Evolutionary conservation across 2,888 invertebrate species (phyloP), one percentile per base, ranked within the genome.

Genomic region (Mantis religiosa): DNA sequence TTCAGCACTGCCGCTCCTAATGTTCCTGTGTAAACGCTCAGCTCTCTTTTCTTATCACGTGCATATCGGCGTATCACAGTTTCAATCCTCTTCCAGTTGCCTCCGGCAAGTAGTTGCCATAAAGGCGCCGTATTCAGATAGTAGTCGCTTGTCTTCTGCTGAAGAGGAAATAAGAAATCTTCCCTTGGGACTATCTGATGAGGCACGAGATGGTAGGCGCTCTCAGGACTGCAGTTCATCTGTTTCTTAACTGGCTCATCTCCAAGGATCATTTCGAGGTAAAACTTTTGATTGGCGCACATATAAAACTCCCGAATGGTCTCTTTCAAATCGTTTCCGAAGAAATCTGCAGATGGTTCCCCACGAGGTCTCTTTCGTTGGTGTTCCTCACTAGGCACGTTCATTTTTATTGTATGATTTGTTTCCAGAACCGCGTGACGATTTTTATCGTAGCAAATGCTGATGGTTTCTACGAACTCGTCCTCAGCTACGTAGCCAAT

Each of bases 41-140:
- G 91, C 82, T 92, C 92, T 0, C 91, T 89, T 4, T 91, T 86
- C 25, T 90, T 90, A 0, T 82, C 83, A 2, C 91, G 91, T 0
- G 94, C 94, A 90, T 94, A 94, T 25, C 92, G 91, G 88, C 95
- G 93, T 12, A 94, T 92, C 89, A 92, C 92, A 6, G 91, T 91
- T 92, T 96, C 95, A 27, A 95, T 91, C 1, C 91, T 91, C 83
- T 93, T 92, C 95, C 96, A 96, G 90, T 95, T 95, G 25, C 94
- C 94, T 0, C 92, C 94, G 91, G 96, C 96, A 91, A 95, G 95
- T 3, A 92, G 93, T 91, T 95, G 95, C 96, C 96, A 96, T 91
- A 96, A 96, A 1, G 96, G 96, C 1, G 95, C 95, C 1, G 94
- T 94, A 91, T 96, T 96, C 87, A 96, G 93, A 91, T 95, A 96